Base-by-base conservation (phyloP, 2,113 vertebrate genomes). In the Variabilichromis moorii region DNA sequence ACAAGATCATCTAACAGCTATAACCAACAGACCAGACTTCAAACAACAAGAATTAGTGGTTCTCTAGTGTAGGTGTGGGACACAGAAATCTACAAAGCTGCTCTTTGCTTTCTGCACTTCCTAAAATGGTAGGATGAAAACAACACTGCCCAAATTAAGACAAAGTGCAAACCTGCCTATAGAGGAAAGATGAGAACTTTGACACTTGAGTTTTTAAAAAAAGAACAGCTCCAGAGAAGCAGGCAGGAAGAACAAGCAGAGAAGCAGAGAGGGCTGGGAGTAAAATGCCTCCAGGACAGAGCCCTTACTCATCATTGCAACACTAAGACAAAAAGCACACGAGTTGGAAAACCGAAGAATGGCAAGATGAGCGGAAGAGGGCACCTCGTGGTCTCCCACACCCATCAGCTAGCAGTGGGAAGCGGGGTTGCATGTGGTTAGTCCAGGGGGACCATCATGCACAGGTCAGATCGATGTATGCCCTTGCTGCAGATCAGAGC, bases 401-500 rank as follows among this genome's bases (percentile, higher is more conserved):
- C 88, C 93, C 90, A 59, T 89, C 92, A 88, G 91, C 90, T 26
- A 61, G 89, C 84, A 88, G 89, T 84, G 87, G 85, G 92, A 93
- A 91, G 92, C 82, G 14, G 85, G 88, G 83, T 86, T 94, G 93
- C 71, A 90, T 92, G 92, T 59, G 91, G 89, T 93, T 81, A 9
- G 86, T 94, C 92, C 82, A 13, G 42, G 54, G 94, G 90, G 93
- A 94, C 85, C 63, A 82, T 79, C 71, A 78, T 88, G 81, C 89
- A 57, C 81, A 80, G 90, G 92, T 93, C 90, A 87, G 92, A 94
- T 94, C 92, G 86, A 95, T 95, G 87, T 16, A 84, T 40, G 86
- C 87, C 92, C 91, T 91, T 80, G 89, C 86, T 81, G 92, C 89
- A 88, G 95, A 96, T 96, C 94, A 94, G 89, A 95, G 93, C 92